These are phyloP conservation scores for Rhagonycha lutea DNA, from an alignment of 2,888 invertebrate species.

Conservation along the genomic window DNA sequence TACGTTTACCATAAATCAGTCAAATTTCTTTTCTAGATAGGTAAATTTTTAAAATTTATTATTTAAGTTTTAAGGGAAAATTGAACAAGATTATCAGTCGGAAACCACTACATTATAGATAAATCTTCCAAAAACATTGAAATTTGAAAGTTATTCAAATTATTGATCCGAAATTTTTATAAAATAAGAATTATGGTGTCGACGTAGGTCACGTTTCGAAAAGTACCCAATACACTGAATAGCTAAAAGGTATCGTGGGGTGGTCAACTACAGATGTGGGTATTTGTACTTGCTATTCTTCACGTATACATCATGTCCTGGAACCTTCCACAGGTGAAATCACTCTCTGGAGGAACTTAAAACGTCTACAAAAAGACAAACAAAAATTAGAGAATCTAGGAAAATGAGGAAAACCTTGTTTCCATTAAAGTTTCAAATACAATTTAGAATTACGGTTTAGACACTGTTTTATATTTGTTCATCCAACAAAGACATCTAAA, in stretches of 20 bases:
- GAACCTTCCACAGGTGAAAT: slow-evolving; percentile 34
- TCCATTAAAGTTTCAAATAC: slow-evolving; percentile 21
- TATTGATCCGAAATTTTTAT: background rate
- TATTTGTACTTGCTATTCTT: slow-evolving; percentile 46
- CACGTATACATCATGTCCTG: slow-evolving; percentile 45
- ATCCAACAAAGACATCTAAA: background rate
- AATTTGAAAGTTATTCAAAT: background rate
- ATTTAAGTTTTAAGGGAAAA: no score
- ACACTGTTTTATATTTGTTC: background rate
- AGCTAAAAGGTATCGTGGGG: slow-evolving; percentile 34
- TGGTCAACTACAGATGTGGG: slow-evolving; percentile 31
- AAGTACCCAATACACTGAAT: slow-evolving; percentile 42
- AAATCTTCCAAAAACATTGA: no score
- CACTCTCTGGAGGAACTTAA: slow-evolving; percentile 33
- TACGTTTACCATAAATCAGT: no score
- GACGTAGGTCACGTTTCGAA: slow-evolving; percentile 37
- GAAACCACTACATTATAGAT: no score
- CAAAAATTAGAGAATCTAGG: slow-evolving; percentile 27
- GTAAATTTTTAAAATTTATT: no score
- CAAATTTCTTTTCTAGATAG: no score
- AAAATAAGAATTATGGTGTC: slow-evolving; percentile 34
- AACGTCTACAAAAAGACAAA: slow-evolving; percentile 33
- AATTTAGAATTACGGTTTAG: slow-evolving; percentile 21
- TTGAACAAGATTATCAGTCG: no score
- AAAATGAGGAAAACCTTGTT: slow-evolving; percentile 22